Evolutionary conservation across 1,140 invertebrate species (phyloP).

Genomic region (Mactra quadrangularis): DNA sequence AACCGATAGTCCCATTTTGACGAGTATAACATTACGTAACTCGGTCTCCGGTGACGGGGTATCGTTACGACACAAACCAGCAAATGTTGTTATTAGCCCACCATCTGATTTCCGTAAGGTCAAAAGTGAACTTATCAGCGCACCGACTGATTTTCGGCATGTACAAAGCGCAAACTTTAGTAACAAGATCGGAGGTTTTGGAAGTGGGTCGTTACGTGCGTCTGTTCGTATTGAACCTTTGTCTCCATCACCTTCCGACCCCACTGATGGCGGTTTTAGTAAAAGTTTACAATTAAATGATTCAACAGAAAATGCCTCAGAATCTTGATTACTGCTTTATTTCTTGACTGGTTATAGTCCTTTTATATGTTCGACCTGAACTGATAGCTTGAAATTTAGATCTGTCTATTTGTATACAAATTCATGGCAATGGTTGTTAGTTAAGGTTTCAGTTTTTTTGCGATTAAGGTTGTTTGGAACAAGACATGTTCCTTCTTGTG

Average conservation of each 20-base stretch:
- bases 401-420: too few species aligned
- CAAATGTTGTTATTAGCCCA: conserved; percentile 19
- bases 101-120: conserved; percentile 49
- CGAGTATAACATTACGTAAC: conserved; percentile 53
- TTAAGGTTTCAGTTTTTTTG: too few species aligned
- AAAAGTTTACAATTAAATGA: background rate
- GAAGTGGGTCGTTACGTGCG: conserved; percentile 39
- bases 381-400: background rate
- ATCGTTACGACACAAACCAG: conserved; percentile 9
- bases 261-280: too few species aligned
- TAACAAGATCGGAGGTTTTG: conserved; percentile 51
- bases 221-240: conserved; percentile 43
- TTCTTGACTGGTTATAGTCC: background rate
- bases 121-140: conserved; percentile 48
- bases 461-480: too few species aligned
- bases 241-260: background rate
- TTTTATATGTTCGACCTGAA: background rate
- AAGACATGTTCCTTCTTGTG: too few species aligned
- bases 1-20: conserved; percentile 24
- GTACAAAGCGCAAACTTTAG: conserved; percentile 59
- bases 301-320: background rate
- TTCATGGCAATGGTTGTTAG: too few species aligned
- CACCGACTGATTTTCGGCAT: conserved; percentile 50
- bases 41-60: background rate
- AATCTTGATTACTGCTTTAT: background rate